Base-by-base conservation (phyloP, 2,113 vertebrate genomes). In the Xerus inauris region DNA sequence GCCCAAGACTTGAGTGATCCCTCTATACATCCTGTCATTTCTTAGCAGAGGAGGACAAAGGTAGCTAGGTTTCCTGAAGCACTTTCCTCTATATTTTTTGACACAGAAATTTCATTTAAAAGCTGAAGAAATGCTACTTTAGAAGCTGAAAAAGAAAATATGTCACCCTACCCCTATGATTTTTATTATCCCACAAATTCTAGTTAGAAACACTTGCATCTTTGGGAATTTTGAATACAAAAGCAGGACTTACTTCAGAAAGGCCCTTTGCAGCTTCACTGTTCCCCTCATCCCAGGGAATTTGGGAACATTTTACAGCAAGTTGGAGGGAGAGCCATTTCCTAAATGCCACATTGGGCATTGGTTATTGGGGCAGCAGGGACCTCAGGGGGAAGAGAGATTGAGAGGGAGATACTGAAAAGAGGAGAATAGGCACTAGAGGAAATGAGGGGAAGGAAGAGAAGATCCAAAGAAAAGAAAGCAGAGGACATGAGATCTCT, bases 71-170 rank as follows among this genome's bases (percentile, higher is more conserved):
- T 95, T 94, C 76, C 40, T 87, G 69, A 89, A 93, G 65, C 19
- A 76, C n/a, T 89, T 96, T 87, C 13, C 30, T 86, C 65, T 87
- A 12, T 67, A 59, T 89, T 95, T 62, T 81, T 95, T 35, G 64
- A 32, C 40, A 96, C 72, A 94, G 85, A 81, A 90, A 62, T 59
- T 40, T 87, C 65, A 81, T 92, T 91, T 90, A 87, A 96, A 89
- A 95, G 20, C 49, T 73, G 11, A 82, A 77, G 49, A 30, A 96
- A 87, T 80, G 19, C 59, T 45, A 71, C n/a, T 87, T 92, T 91
- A 65, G 45, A 94, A 96, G 75, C 19, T 51, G 69, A 73, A 96
- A 62, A 95, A 79, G 16, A n/a, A 91, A 86, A 94, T 71, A 47
- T 54, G 42, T 45, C 32, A 19, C 22, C 9, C 28, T 1, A n/a